Conservation (phyloP, 1,140 invertebrate species). For the Drosophila nebulosa region DNA sequence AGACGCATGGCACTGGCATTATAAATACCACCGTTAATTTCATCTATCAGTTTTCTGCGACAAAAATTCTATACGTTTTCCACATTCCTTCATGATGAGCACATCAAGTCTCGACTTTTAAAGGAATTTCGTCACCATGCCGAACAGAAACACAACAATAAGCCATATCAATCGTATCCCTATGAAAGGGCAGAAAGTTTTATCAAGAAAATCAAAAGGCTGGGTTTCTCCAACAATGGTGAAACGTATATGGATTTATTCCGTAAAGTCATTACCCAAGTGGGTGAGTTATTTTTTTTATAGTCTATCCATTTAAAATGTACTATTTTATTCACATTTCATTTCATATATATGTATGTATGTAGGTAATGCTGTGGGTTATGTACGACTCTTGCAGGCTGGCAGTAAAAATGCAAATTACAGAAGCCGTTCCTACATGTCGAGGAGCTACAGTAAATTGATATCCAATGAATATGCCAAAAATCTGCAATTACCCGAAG, state of each 20-base stretch:
- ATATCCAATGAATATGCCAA: conserved; percentile 85
- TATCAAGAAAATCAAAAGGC: conserved; percentile 93
- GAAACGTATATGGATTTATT: conserved; percentile 96
- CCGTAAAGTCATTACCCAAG: conserved; percentile 94
- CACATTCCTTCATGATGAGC: conserved; percentile 99
- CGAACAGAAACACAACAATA: conserved; percentile 82
- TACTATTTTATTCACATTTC: too few relatives aligned
- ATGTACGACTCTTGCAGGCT: conserved; percentile 95
- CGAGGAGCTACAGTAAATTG: conserved; percentile 86
- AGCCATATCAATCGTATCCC: conserved; percentile 84
- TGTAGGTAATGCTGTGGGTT: conserved; percentile 96
- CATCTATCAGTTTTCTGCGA: conserved; percentile 97
- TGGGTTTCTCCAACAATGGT: conserved; percentile 92
- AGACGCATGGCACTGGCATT: conserved; percentile 98
- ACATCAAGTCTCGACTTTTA: conserved; percentile 96
- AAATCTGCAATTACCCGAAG: conserved; percentile 36
- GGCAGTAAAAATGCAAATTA: conserved; percentile 96
- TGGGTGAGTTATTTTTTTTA: conserved; percentile 85
- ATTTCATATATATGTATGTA: background rate
- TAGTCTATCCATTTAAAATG: too few relatives aligned
- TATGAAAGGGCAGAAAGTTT: conserved; percentile 98
- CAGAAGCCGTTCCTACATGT: conserved; percentile 94
- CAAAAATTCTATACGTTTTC: conserved; percentile 98
- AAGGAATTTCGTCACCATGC: conserved; percentile 91
- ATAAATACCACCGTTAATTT: conserved; percentile 99